phyloP scores from a whole-genome alignment of 2,797 vertebrate genomes.

The Percopsis omiscomaycus region DNA sequence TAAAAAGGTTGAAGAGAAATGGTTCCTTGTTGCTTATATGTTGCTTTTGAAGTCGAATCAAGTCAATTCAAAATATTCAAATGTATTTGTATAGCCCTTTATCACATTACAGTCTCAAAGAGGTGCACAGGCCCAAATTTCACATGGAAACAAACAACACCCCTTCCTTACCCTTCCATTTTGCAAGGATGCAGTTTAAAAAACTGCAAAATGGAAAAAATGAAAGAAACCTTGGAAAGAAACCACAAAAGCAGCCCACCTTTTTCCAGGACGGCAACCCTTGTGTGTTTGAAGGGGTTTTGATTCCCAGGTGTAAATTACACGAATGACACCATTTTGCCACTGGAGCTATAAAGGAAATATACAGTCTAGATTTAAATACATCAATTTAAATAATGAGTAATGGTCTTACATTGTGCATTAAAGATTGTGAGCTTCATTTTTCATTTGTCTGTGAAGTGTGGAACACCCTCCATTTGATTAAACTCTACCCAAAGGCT shows the following conservation, averaged over 20 bases:
- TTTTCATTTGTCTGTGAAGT: conserved; percentile 66
- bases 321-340: conserved; percentile 36
- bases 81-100: too few species aligned
- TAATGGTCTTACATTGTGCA: conserved; percentile 50
- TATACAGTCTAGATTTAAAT: conserved; percentile 57
- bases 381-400: conserved; percentile 65
- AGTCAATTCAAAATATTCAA: too few species aligned
- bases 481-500: conserved; percentile 77
- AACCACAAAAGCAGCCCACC: background rate
- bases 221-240: background rate
- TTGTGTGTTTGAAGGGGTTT: conserved; percentile 20
- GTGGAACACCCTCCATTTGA: conserved; percentile 70
- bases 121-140: too few species aligned
- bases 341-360: conserved; percentile 36
- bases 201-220: background rate
- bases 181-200: background rate
- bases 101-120: too few species aligned
- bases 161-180: too few species aligned
- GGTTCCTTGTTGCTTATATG: too few species aligned
- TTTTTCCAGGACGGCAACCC: conserved; percentile 25
- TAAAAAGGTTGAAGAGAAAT: background rate
- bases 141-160: too few species aligned
- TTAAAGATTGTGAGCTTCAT: conserved; percentile 58
- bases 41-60: background rate
- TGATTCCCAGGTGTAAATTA: conserved; percentile 15